Base-by-base conservation (phyloP, 2,797 vertebrate species). In the Sternarchorhynchus goeldii region DNA sequence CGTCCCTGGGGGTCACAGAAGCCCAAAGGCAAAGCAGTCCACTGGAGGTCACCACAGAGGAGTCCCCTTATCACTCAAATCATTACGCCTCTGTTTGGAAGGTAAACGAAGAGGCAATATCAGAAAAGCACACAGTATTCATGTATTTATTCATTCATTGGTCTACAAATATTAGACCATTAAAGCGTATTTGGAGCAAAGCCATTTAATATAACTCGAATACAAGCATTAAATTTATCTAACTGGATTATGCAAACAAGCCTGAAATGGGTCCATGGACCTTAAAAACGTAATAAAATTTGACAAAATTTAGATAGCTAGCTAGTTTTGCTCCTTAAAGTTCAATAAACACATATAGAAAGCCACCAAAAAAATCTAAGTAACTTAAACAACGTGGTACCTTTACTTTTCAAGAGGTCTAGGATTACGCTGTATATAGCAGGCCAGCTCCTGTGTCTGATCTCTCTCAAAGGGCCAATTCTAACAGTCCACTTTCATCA, bases 401-500 rank as follows among this genome's bases (percentile, higher is more conserved):
- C 14, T 68, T 56, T 31, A 69, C 18, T 63, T 63, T 55, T 39
- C 10, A 32, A 58, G 50, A 71, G 10, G 53, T 58, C 2, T 25
- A n/a, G n/a, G 34, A 36, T 75, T 17, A 75, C 45, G 14, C 34
- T 55, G 14, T 76, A 32, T 12, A 57, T n/a, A 31, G 55, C 32
- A 64, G 25, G n/a, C 34, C 32, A 12, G 8, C 14, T 31, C 55
- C 14, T 32, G 21, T 8, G 50, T 77, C 71, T 83, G 56, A 70
- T 56, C 17, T 75, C 58, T 79, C 67, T 74, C 55, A n/a, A 34
- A 16, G 21, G 66, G 45, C 41, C 65, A 56, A 64, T 69, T 66
- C 62, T 82, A 50, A 74, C 14, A 67, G 73, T 75, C 62, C 55
- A 81, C 84, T 82, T 80, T 81, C 72, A 82, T 82, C 75, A 82